phyloP scores from a whole-genome alignment of 2,797 vertebrate species.

The Chelonia mydas region DNA sequence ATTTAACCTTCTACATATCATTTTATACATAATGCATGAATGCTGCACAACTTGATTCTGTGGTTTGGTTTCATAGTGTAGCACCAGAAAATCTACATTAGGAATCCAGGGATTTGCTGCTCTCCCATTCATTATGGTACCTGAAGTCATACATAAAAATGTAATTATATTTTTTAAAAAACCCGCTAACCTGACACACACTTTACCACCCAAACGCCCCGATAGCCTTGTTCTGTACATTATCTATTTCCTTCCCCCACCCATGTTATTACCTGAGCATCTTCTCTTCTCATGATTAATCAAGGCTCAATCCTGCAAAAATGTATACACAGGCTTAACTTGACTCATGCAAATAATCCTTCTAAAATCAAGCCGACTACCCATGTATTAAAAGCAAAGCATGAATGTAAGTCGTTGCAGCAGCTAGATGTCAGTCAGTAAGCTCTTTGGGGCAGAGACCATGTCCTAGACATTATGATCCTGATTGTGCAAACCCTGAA shows the following conservation, averaged over 20 bases:
- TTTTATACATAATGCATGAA: background rate
- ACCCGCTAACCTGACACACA: fast-evolving
- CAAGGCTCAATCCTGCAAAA: background rate
- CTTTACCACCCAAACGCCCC: background rate
- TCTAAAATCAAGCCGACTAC: background rate
- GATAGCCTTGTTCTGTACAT: background rate
- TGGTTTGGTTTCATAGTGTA: background rate
- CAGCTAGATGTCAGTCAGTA: background rate
- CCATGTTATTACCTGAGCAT: background rate
- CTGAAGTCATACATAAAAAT: background rate
- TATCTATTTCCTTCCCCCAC: background rate
- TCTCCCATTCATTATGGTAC: background rate
- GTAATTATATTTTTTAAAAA: background rate
- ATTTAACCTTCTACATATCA: background rate
- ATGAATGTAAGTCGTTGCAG: background rate
- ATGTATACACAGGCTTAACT: background rate
- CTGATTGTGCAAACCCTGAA: background rate
- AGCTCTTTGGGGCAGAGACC: background rate
- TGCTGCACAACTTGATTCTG: background rate
- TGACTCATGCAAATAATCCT: background rate
- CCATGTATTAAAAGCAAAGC: background rate
- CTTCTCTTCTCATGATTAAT: background rate
- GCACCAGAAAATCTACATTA: background rate
- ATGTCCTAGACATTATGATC: background rate
- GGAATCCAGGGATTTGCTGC: background rate